Percentiles rank a stretch among this genome's conserved stretches.
Evolutionary conservation across 2,888 invertebrate genomes (phyloP).

Genomic region (Phortica okadai): DNA sequence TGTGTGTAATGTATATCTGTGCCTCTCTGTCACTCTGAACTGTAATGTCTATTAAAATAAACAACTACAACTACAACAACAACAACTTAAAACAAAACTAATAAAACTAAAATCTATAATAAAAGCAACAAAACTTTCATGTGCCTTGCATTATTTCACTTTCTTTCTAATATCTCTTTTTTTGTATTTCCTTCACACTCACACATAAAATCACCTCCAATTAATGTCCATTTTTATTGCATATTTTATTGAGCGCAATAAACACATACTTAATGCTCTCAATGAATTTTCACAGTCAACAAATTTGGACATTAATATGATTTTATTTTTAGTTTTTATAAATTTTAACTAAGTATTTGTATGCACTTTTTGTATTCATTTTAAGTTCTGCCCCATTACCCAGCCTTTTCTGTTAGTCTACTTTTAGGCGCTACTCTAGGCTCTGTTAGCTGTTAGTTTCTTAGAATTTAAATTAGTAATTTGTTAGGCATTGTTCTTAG

Average conservation of each 20-base stretch:
- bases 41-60: conserved; percentile 19
- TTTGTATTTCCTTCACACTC: neutral
- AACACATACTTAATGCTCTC: too few species aligned
- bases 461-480: neutral
- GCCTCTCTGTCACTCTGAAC: conserved; percentile 29
- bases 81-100: neutral
- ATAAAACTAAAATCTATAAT: conserved; percentile 23
- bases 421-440: neutral
- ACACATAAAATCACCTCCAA: neutral
- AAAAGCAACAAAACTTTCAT: conserved; percentile 31
- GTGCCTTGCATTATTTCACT: conserved; percentile 35
- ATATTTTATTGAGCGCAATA: too few species aligned
- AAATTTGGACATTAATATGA: too few species aligned
- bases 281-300: too few species aligned
- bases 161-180: neutral
- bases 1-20: conserved; percentile 29
- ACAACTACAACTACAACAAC: conserved; percentile 5
- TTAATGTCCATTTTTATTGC: neutral
- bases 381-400: neutral
- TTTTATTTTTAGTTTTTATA: too few species aligned
- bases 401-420: neutral
- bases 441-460: neutral
- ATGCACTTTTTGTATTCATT: too few species aligned
- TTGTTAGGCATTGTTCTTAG: neutral
- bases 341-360: too few species aligned